These are phyloP conservation scores for Buceros bicornis DNA, from an alignment of 2,797 vertebrate genomes.

Conservation along the genomic window DNA sequence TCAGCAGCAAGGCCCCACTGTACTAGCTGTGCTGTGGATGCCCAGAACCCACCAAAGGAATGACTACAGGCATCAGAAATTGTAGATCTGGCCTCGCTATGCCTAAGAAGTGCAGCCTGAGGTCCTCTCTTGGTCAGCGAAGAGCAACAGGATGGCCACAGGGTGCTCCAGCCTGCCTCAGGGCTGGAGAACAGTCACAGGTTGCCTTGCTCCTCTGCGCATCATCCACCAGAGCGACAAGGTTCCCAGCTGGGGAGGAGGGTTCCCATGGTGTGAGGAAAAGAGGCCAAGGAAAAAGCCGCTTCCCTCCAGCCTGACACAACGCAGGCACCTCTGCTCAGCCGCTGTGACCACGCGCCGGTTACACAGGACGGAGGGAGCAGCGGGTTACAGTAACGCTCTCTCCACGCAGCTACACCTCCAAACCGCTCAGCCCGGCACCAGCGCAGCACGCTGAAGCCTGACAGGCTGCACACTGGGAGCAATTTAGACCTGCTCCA, in stretches of 20 bases:
- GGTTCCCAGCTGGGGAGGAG: rapidly evolving
- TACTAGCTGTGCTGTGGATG: background rate
- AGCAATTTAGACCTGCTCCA: background rate
- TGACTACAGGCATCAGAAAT: background rate
- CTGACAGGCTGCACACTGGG: background rate
- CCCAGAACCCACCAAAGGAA: background rate
- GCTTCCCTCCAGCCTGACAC: background rate
- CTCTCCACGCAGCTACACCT: background rate
- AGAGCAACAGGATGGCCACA: background rate
- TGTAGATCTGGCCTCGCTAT: background rate
- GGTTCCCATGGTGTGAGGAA: background rate
- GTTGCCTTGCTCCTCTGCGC: background rate
- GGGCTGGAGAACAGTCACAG: rapidly evolving
- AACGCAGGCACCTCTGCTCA: background rate
- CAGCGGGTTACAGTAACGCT: background rate
- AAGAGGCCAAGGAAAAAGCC: background rate
- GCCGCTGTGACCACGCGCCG: background rate
- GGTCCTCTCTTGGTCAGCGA: background rate
- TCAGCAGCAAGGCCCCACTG: background rate
- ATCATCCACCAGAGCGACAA: background rate
- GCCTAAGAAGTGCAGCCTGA: background rate
- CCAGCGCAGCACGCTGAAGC: background rate
- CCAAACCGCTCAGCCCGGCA: background rate
- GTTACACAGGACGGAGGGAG: background rate
- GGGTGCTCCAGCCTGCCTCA: background rate